phyloP scores from a whole-genome alignment of 2,113 vertebrate species.

The Pseudonaja textilis region DNA sequence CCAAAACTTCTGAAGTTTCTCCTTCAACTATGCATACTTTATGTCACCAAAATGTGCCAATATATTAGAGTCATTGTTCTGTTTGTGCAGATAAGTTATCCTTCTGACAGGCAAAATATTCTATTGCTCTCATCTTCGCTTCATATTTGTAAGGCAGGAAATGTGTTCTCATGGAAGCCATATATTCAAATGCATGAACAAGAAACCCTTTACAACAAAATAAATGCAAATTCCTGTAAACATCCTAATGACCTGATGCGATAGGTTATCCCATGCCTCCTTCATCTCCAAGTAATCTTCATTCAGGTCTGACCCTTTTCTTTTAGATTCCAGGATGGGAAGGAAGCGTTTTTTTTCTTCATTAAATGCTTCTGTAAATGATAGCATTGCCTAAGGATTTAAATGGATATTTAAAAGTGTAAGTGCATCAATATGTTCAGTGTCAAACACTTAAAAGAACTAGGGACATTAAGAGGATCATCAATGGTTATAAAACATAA shows the following conservation, averaged over 20 bases:
- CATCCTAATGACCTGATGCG: conserved; percentile 73
- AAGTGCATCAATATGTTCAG: neutral
- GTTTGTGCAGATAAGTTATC: neutral
- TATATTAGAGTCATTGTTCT: neutral
- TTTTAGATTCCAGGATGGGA: conserved; percentile 75
- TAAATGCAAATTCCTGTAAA: neutral
- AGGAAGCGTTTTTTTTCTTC: conserved; percentile 80
- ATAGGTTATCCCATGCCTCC: conserved; percentile 77
- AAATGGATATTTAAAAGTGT: conserved; percentile 23
- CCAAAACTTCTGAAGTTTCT: neutral
- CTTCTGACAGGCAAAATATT: neutral
- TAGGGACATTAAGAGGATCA: neutral
- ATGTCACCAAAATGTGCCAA: neutral
- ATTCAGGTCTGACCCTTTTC: conserved; percentile 61
- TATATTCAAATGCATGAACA: neutral
- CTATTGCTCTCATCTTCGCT: neutral
- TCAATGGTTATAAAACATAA: neutral
- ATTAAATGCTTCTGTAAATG: conserved; percentile 84
- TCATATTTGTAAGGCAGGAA: neutral
- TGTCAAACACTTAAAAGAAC: neutral
- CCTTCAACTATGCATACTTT: neutral
- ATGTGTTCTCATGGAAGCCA: neutral
- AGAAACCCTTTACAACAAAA: neutral
- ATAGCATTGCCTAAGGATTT: conserved; percentile 80
- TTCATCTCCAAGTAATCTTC: conserved; percentile 74